Conservation (phyloP, 2,113 vertebrate species). For the Pampusana beccarii region DNA sequence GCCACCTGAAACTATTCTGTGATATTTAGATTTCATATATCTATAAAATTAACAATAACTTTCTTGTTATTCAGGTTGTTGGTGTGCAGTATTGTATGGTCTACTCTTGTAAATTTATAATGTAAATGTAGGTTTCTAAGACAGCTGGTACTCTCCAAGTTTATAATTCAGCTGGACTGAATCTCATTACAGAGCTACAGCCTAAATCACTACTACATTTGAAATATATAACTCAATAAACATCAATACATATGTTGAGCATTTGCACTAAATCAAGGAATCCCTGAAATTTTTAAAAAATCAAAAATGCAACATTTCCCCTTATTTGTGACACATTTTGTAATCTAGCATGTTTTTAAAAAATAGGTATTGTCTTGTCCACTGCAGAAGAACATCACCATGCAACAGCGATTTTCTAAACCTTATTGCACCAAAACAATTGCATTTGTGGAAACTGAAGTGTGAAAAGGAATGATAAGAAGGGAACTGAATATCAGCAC, state of each 20-base stretch:
- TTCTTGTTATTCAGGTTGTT: neutral
- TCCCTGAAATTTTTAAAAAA: neutral
- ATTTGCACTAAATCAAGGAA: neutral
- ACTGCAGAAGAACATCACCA: slow-evolving; percentile 8
- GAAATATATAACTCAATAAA: neutral
- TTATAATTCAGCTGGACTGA: neutral
- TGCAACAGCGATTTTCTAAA: slow-evolving; percentile 27
- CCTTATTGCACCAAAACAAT: slow-evolving; percentile 45
- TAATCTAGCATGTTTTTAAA: neutral
- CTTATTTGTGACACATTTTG: neutral
- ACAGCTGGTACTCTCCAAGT: neutral
- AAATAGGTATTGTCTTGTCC: neutral
- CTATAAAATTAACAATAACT: neutral
- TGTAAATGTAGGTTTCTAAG: neutral
- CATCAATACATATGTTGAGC: neutral
- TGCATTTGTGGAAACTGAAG: slow-evolving; percentile 45
- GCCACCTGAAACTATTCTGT: neutral
- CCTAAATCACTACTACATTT: neutral
- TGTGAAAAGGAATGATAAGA: slow-evolving; percentile 49
- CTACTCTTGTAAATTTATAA: neutral
- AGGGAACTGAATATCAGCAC: slow-evolving; percentile 19
- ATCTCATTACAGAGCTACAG: neutral
- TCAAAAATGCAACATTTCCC: neutral
- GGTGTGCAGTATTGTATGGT: neutral
- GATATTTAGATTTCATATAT: neutral